Conservation (phyloP, 2,113 vertebrate genomes). For the Chloropsis hardwickii region DNA sequence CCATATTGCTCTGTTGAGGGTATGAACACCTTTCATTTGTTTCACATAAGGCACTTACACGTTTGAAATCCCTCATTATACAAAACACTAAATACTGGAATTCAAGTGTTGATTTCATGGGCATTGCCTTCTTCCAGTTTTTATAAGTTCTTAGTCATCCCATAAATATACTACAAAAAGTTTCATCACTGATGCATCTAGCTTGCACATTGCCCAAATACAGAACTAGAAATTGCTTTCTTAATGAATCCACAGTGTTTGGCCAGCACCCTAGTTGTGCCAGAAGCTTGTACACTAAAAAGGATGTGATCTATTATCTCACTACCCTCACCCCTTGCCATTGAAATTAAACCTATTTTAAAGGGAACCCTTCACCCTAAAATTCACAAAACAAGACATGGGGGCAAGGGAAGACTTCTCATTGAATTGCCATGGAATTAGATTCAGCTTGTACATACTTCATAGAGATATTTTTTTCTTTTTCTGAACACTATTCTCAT, state of each 20-base stretch:
- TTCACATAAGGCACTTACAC: constrained; percentile 75
- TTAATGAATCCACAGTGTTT: not conserved
- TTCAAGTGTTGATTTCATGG: not conserved
- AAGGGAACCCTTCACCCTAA: not conserved
- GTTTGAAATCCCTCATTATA: constrained; percentile 5
- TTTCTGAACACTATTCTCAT: not conserved
- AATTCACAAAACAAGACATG: not conserved
- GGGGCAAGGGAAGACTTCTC: not conserved
- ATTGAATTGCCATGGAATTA: not conserved
- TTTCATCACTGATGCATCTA: not conserved
- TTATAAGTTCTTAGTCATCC: not conserved
- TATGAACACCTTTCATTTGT: not conserved
- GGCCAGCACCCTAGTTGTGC: not conserved
- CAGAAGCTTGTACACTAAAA: not conserved
- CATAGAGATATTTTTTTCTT: not conserved
- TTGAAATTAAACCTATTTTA: not conserved
- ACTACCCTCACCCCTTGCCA: not conserved
- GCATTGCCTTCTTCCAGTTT: not conserved
- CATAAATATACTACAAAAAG: not conserved
- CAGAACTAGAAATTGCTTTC: not conserved
- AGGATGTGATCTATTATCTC: not conserved
- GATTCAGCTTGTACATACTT: not conserved
- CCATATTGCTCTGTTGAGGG: constrained; percentile 40
- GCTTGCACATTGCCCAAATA: not conserved
- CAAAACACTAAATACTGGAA: constrained; percentile 44